These are phyloP conservation scores for Platycheirus albimanus DNA, from an alignment of 2,888 invertebrate genomes.

Conservation along the genomic window DNA sequence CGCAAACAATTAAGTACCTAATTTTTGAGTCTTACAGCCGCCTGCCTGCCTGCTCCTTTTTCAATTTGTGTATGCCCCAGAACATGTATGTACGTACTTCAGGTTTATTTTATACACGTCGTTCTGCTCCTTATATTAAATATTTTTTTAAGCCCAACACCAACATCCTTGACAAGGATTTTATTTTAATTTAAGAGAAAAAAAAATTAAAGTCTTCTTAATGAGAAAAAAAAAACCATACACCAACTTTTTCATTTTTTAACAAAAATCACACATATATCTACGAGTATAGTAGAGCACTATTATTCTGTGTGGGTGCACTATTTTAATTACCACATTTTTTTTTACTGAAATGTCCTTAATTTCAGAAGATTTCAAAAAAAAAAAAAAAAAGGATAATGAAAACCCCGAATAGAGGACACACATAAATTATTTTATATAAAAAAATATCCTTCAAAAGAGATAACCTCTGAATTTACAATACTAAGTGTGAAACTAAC, in stretches of 20 bases:
- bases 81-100: background rate
- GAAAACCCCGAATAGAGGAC: constrained; percentile 56
- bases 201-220: constrained; percentile 21
- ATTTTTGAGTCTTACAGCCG: constrained; percentile 26
- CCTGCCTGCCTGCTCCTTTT: constrained; percentile 19
- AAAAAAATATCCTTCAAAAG: constrained; percentile 26
- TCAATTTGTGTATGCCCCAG: constrained; percentile 40
- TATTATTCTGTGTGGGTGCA: constrained; percentile 61
- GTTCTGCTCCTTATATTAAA: background rate
- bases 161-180: constrained; percentile 63
- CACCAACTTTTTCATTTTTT: constrained; percentile 8
- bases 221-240: constrained; percentile 29
- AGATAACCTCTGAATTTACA: constrained; percentile 57
- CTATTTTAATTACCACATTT: constrained; percentile 70
- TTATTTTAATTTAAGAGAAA: constrained; percentile 44
- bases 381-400: constrained; percentile 4
- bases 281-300: constrained; percentile 26
- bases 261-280: background rate
- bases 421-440: constrained; percentile 15
- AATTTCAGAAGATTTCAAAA: constrained; percentile 13
- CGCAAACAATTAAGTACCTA: constrained; percentile 49
- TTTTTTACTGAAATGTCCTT: constrained; percentile 45
- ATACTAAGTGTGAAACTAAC: constrained; percentile 47
- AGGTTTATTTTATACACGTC: background rate
- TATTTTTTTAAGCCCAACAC: constrained; percentile 7